phyloP scores from a whole-genome alignment of 2,797 vertebrate genomes.

The Cirrhinus molitorella region DNA sequence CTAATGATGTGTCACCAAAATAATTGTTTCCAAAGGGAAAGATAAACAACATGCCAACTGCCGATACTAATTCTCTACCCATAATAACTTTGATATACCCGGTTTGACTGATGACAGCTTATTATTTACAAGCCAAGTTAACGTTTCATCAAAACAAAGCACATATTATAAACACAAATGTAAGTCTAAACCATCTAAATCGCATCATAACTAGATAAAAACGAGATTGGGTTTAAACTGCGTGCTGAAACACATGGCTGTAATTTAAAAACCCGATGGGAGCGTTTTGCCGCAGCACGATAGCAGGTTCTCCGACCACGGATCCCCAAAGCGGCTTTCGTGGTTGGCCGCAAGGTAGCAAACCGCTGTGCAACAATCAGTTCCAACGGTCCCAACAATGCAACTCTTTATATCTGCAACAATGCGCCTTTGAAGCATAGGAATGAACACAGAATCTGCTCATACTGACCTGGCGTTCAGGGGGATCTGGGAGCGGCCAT shows the following conservation, averaged over 20 bases:
- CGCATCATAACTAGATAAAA: background rate
- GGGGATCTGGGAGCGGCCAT: constrained; percentile 38
- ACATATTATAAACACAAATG: background rate
- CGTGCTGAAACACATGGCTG: constrained; percentile 23
- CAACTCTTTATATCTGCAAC: constrained; percentile 44
- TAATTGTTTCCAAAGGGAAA: background rate
- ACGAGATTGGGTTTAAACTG: background rate
- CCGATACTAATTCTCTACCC: background rate
- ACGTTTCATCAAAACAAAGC: background rate
- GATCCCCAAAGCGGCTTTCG: constrained; percentile 6
- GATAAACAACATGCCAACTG: background rate
- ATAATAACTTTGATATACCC: constrained; percentile 1
- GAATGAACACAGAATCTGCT: constrained; percentile 11
- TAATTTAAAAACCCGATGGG: background rate
- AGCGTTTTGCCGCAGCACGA: constrained; percentile 42
- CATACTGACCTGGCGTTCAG: constrained; percentile 54
- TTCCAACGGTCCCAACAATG: constrained; percentile 31
- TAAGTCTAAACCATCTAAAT: background rate
- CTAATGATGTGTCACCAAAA: background rate
- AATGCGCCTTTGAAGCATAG: constrained; percentile 22
- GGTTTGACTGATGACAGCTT: constrained; percentile 23
- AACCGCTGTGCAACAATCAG: constrained; percentile 50
- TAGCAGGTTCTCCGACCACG: constrained; percentile 25
- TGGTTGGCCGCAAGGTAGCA: constrained; percentile 57
- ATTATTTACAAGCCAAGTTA: background rate